Evolutionary conservation across 1,140 invertebrate genomes (phyloP).

Genomic region (Leptinotarsa defecta): DNA sequence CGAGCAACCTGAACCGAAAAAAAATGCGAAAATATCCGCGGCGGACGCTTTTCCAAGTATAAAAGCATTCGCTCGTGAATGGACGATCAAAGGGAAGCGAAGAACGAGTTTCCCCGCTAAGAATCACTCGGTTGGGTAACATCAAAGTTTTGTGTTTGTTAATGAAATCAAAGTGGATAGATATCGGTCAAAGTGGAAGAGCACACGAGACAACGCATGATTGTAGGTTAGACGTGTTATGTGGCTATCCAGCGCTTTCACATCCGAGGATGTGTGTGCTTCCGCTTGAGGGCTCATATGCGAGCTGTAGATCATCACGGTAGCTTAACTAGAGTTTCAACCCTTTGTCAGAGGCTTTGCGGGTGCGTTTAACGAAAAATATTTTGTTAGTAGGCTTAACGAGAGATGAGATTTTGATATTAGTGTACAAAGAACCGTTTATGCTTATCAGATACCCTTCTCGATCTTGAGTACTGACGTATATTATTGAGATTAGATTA

Average conservation of each 20-base stretch:
- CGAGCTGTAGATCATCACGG: background rate
- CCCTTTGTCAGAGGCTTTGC: background rate
- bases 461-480: too few relatives aligned
- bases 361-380: background rate
- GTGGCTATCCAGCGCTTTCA: background rate
- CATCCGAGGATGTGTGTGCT: background rate
- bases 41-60: background rate
- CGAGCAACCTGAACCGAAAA: background rate
- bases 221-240: background rate
- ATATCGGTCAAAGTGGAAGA: background rate
- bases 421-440: background rate
- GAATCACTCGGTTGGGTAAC: background rate
- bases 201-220: background rate
- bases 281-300: background rate
- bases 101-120: background rate
- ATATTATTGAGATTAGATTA: too few relatives aligned
- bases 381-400: background rate
- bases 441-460: background rate
- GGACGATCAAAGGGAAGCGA: background rate
- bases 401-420: background rate
- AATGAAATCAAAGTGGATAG: background rate
- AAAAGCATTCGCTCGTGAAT: background rate
- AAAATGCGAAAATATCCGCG: background rate
- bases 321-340: background rate
- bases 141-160: conserved; percentile 6